Percentiles rank a stretch among this genome's conserved stretches.
Conservation (phyloP, 2,888 invertebrate species). For the Nemotelus nigrinus region DNA sequence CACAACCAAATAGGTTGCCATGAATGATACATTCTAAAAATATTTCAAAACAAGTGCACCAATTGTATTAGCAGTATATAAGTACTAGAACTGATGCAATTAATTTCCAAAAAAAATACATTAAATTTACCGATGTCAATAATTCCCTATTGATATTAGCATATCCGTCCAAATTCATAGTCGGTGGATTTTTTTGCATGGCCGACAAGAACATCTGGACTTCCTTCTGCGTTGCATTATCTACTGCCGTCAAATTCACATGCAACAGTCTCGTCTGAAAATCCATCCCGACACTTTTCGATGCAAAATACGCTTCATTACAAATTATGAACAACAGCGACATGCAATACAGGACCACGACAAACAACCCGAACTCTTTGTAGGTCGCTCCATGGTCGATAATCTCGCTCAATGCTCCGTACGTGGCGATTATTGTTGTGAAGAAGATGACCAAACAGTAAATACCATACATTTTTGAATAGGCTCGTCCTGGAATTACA, state of each 20-base stretch:
- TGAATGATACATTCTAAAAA: constrained; percentile 74
- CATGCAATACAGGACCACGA: constrained; percentile 78
- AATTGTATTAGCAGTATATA: neutral
- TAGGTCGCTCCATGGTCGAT: constrained; percentile 77
- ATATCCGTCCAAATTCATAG: constrained; percentile 80
- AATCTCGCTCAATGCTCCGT: constrained; percentile 77
- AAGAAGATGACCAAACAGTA: constrained; percentile 78
- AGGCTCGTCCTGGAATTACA: constrained; percentile 68
- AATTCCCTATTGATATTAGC: constrained; percentile 76
- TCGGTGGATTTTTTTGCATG: constrained; percentile 78
- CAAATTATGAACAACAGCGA: constrained; percentile 76
- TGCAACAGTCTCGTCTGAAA: constrained; percentile 74
- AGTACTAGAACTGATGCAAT: too few relatives aligned
- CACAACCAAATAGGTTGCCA: constrained; percentile 78
- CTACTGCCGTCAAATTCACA: constrained; percentile 74
- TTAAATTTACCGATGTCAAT: constrained; percentile 71
- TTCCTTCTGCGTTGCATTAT: constrained; percentile 73
- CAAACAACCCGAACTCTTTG: constrained; percentile 76
- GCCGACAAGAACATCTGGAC: constrained; percentile 79
- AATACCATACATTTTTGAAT: constrained; percentile 81
- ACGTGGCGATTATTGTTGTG: constrained; percentile 77
- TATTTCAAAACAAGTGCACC: constrained; percentile 31
- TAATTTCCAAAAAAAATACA: too few relatives aligned
- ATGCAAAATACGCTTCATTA: constrained; percentile 77
- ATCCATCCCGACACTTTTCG: constrained; percentile 71